phyloP scores from a whole-genome alignment of 2,113 vertebrate species.

The Callorhinus ursinus region DNA sequence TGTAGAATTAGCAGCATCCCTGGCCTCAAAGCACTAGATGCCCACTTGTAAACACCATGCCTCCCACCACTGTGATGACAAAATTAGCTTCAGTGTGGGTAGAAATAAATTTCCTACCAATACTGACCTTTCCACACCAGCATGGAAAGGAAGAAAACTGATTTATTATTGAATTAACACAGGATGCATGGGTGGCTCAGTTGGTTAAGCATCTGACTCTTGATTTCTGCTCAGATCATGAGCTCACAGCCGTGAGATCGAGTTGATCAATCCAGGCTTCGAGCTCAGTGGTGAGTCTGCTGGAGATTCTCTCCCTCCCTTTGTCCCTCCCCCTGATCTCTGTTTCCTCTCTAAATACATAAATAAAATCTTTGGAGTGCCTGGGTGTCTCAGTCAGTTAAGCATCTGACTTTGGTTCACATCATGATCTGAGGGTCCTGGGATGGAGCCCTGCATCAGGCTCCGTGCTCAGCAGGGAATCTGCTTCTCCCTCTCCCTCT shows the following conservation, averaged over 20 bases:
- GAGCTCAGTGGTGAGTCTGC: neutral
- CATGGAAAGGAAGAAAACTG: neutral
- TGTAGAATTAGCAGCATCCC: neutral
- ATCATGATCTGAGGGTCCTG: neutral
- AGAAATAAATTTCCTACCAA: neutral
- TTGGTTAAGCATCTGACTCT: neutral
- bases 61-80: neutral
- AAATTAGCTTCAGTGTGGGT: neutral
- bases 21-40: neutral
- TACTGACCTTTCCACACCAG: neutral
- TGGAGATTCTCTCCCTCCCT: neutral
- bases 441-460: neutral
- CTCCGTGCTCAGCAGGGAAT: neutral
- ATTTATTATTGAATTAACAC: neutral
- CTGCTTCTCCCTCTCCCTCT: neutral
- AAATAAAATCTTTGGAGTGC: neutral
- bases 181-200: neutral
- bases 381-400: neutral
- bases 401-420: neutral
- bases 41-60: neutral
- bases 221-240: neutral
- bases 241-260: neutral
- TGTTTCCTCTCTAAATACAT: neutral
- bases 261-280: neutral
- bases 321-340: neutral